Percentiles rank a stretch among this genome's conserved stretches.
Conservation (phyloP, 2,888 invertebrate species). For the Melanchra persicariae region DNA sequence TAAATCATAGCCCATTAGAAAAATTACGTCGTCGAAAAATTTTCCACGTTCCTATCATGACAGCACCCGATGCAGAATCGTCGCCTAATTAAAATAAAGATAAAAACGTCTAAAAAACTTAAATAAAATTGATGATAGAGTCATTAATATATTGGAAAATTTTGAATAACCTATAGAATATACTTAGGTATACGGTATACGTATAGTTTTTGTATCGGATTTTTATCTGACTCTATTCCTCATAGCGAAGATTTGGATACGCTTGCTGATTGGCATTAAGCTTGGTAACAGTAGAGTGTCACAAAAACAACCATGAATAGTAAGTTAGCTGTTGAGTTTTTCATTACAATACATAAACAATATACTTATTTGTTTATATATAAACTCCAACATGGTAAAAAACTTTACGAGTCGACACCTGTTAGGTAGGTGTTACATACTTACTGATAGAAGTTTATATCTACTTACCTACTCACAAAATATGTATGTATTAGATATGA, state of each 20-base stretch:
- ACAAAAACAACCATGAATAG: constrained; percentile 26
- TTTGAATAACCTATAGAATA: no score
- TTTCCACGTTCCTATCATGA: background rate
- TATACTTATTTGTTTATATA: background rate
- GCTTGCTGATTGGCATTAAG: constrained; percentile 2
- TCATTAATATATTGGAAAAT: no score
- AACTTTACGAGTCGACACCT: background rate
- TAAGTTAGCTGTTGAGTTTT: constrained; percentile 4
- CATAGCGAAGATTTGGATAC: constrained; percentile 6
- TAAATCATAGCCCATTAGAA: background rate
- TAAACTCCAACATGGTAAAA: background rate
- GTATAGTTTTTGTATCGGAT: background rate
- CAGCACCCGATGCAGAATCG: constrained; percentile 1
- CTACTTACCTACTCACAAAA: no score
- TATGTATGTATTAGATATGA: no score
- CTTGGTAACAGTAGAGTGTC: constrained; percentile 28
- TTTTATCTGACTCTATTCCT: constrained; percentile 1
- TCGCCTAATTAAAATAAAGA: background rate
- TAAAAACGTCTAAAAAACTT: constrained; percentile 11
- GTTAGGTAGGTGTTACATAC: background rate
- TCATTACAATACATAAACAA: constrained; percentile 12
- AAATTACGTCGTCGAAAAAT: constrained; percentile 10
- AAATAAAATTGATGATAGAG: background rate
- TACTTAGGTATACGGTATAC: no score
- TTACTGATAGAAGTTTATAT: background rate